Percentiles rank a stretch among this genome's conserved stretches.
Conservation (phyloP, 2,888 invertebrate species). For the Eustalomyia histrio region DNA sequence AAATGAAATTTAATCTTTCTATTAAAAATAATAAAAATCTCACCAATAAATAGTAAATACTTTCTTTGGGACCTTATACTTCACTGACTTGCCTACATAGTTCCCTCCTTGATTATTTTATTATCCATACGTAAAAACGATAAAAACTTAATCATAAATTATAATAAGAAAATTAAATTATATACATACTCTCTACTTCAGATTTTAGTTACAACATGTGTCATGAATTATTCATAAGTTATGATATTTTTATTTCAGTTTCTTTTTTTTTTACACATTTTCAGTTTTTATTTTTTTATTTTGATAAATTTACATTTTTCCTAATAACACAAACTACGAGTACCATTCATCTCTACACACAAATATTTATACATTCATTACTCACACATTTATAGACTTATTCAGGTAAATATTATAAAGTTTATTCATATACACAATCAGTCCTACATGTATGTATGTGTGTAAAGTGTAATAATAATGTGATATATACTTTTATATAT, state of each 20-base stretch:
- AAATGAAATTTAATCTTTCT: background rate
- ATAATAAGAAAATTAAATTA: slow-evolving; percentile 55
- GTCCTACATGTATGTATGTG: no score
- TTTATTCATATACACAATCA: no score
- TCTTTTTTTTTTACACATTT: background rate
- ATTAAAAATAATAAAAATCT: background rate
- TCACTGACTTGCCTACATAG: slow-evolving; percentile 11
- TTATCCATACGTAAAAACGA: slow-evolving; percentile 27
- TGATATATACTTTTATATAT: no score
- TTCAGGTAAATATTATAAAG: no score
- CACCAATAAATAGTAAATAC: background rate
- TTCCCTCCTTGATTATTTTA: slow-evolving; percentile 28
- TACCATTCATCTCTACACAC: no score
- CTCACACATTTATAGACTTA: no score
- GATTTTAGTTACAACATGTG: slow-evolving; percentile 49
- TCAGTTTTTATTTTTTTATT: no score
- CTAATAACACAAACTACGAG: no score
- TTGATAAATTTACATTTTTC: no score
- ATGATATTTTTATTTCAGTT: slow-evolving; percentile 15
- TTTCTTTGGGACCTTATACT: background rate
- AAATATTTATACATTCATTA: no score
- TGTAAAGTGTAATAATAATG: no score
- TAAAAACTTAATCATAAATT: slow-evolving; percentile 57
- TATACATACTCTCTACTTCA: slow-evolving; percentile 39
- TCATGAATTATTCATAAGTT: slow-evolving; percentile 61